Evolutionary conservation across 2,113 vertebrate species (phyloP).

Genomic region (Syrmaticus mikado): DNA sequence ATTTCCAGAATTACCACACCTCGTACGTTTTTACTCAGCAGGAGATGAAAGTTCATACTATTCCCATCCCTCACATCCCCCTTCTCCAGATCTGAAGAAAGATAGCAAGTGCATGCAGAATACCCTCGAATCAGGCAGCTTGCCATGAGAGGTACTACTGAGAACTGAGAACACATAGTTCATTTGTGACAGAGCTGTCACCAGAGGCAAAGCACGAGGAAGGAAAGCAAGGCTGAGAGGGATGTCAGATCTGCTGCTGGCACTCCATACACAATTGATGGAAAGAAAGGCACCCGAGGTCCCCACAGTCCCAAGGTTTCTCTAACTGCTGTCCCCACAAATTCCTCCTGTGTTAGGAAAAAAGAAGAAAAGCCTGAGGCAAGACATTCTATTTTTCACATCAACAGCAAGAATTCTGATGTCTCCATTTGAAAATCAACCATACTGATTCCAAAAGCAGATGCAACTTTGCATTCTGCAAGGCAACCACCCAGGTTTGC

Average conservation of each 20-base stretch:
- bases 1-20: not conserved
- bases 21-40: not conserved
- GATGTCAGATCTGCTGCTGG: not conserved
- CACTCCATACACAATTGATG: accelerated
- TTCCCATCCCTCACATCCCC: not conserved
- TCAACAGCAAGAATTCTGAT: not conserved
- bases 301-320: not conserved
- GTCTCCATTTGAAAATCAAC: not conserved
- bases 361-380: not conserved
- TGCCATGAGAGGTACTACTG: accelerated
- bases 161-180: not conserved
- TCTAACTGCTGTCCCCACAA: not conserved
- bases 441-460: not conserved
- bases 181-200: accelerated
- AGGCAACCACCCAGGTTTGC: not conserved
- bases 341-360: not conserved
- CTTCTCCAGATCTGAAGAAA: not conserved
- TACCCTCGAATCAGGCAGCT: accelerated
- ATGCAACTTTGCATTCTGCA: not conserved
- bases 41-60: not conserved
- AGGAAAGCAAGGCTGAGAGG: accelerated
- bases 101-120: not conserved
- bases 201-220: not conserved
- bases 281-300: not conserved
- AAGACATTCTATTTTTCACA: not conserved